Evolutionary conservation across 2,797 vertebrate genomes (phyloP).

Genomic region (Emydoidea blandingii): DNA sequence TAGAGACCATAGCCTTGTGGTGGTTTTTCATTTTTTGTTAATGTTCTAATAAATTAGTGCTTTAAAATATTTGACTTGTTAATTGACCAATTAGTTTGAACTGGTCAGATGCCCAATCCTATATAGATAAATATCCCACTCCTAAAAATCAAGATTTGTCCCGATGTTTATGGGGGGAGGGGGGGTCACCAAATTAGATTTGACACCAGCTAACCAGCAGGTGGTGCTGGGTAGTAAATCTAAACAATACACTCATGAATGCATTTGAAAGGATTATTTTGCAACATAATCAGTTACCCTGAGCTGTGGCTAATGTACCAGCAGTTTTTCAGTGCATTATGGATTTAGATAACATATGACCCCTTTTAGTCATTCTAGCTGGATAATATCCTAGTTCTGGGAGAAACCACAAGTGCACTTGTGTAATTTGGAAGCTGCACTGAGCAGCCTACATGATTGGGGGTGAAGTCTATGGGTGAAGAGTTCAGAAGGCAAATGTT

Average conservation of each 20-base stretch:
- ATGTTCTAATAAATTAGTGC: neutral
- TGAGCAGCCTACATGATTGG: neutral
- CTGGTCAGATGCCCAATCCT: neutral
- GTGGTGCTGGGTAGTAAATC: conserved; percentile 25
- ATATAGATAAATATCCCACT: accelerated
- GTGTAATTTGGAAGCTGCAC: conserved; percentile 1
- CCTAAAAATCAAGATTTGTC: neutral
- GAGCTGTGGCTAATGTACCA: neutral
- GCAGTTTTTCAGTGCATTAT: neutral
- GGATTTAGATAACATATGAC: neutral
- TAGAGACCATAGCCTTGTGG: neutral
- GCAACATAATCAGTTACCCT: neutral
- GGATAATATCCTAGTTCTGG: neutral
- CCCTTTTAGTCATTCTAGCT: neutral
- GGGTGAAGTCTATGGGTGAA: neutral
- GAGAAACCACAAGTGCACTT: neutral
- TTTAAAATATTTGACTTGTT: neutral
- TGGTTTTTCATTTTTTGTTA: neutral
- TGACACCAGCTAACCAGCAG: neutral
- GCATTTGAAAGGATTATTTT: neutral
- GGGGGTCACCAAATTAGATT: neutral
- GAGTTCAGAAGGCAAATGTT: neutral
- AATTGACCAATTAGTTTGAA: neutral
- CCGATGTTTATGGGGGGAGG: too few species aligned
- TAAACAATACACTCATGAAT: neutral